phyloP scores from a whole-genome alignment of 2,113 vertebrate species.

The Chamaea fasciata region DNA sequence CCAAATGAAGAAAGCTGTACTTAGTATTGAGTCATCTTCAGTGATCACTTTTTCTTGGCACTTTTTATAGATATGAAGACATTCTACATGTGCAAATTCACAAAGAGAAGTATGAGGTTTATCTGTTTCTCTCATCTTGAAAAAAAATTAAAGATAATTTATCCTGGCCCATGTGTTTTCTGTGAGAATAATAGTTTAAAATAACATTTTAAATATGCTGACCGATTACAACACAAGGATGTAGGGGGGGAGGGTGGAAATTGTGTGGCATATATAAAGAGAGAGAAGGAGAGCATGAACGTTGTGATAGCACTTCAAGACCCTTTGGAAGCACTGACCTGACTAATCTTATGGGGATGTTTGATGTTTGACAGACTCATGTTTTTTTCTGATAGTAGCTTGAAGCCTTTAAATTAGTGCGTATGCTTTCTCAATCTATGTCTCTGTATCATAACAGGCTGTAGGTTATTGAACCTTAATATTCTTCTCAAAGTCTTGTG shows the following conservation, averaged over 20 bases:
- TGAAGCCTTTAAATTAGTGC: constrained; percentile 36
- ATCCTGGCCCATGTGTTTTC: background rate
- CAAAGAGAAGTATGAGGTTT: background rate
- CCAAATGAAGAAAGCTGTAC: background rate
- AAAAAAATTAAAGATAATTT: background rate
- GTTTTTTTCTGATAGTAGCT: background rate
- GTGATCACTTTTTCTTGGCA: background rate
- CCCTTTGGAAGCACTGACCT: background rate
- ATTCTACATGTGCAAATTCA: background rate
- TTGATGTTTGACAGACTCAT: background rate
- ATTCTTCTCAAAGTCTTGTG: background rate
- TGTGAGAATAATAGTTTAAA: background rate
- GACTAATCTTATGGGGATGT: background rate
- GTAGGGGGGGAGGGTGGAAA: background rate
- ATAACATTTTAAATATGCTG: background rate
- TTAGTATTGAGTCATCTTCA: background rate
- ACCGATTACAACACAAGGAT: background rate
- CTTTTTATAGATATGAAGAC: background rate
- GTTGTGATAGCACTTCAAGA: background rate
- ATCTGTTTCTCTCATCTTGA: background rate
- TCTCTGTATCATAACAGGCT: background rate
- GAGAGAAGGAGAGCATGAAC: background rate
- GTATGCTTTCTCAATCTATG: background rate
- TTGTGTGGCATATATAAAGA: background rate
- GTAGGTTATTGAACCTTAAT: constrained; percentile 32